These are phyloP conservation scores for Protobothrops flavoviridis DNA, from an alignment of 2,113 vertebrate genomes.

Conservation along the genomic window DNA sequence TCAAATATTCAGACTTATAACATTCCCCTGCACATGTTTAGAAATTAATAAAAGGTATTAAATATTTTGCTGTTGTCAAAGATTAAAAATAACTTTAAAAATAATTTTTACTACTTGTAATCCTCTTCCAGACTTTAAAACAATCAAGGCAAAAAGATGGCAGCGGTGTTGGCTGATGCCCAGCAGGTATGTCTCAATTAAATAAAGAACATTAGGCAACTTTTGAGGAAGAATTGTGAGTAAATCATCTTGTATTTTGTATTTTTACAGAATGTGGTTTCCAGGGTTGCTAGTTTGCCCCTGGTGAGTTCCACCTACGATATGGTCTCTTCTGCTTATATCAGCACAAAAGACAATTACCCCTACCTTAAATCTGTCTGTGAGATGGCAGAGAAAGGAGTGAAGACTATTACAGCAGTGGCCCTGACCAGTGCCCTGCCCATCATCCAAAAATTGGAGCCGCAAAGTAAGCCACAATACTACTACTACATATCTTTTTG, in stretches of 20 bases:
- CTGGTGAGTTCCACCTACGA: constrained; percentile 80
- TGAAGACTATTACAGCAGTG: constrained; percentile 77
- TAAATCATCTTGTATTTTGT: not conserved
- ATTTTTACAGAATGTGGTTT: constrained; percentile 72
- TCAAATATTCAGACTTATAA: not conserved
- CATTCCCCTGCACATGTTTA: not conserved
- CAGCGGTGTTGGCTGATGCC: constrained; percentile 55
- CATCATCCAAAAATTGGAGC: constrained; percentile 80
- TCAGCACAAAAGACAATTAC: constrained; percentile 75
- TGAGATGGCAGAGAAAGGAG: constrained; percentile 77
- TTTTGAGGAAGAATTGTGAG: not conserved
- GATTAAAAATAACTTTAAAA: not conserved
- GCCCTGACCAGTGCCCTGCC: constrained; percentile 78
- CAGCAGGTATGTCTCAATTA: constrained; percentile 63
- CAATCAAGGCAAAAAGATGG: constrained; percentile 63
- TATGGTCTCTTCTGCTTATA: constrained; percentile 75
- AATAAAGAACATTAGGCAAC: not conserved
- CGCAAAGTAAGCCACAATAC: constrained; percentile 79
- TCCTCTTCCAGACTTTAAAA: constrained; percentile 47
- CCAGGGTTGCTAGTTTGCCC: constrained; percentile 76
- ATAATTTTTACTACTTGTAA: not conserved
- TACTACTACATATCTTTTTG: not conserved
- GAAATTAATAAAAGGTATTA: not conserved
- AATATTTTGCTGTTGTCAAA: too few species aligned
- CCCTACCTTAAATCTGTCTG: constrained; percentile 77